Conservation (phyloP, 2,888 invertebrate genomes). For the Drosophila yooni region DNA sequence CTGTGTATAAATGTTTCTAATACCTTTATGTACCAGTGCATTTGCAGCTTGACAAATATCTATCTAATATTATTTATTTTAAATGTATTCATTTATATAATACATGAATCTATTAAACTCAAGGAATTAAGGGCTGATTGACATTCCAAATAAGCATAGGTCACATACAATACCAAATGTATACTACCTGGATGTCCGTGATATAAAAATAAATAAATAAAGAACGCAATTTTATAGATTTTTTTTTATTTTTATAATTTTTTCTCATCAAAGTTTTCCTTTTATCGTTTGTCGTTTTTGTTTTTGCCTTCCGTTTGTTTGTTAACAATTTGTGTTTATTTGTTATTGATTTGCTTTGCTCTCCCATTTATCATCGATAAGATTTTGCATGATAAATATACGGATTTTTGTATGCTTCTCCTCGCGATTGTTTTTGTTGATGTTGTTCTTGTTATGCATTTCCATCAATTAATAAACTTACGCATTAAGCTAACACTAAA, state of each 20-base stretch:
- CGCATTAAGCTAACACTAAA: constrained; percentile 83
- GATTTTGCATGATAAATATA: constrained; percentile 41
- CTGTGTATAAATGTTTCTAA: too few relatives aligned
- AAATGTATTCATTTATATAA: neutral
- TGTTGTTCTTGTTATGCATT: constrained; percentile 37
- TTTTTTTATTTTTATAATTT: constrained; percentile 67
- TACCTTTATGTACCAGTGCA: too few relatives aligned
- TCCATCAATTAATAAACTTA: constrained; percentile 75
- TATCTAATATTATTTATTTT: neutral
- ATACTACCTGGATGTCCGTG: neutral
- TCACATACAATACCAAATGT: too few relatives aligned
- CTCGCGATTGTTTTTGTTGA: constrained; percentile 45
- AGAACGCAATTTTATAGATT: constrained; percentile 41
- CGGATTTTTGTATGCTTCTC: constrained; percentile 30
- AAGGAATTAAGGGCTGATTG: neutral
- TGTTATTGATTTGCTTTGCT: constrained; percentile 62
- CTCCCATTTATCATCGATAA: constrained; percentile 34
- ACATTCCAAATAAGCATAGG: too few relatives aligned
- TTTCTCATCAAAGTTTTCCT: constrained; percentile 57
- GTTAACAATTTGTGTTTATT: constrained; percentile 71
- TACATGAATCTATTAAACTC: neutral
- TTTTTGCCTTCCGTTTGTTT: constrained; percentile 44
- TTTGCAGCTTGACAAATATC: neutral
- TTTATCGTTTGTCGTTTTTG: constrained; percentile 46
- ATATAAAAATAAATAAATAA: constrained; percentile 17